Conservation (phyloP, 1,140 invertebrate species). For the Drosophila baimaii region DNA sequence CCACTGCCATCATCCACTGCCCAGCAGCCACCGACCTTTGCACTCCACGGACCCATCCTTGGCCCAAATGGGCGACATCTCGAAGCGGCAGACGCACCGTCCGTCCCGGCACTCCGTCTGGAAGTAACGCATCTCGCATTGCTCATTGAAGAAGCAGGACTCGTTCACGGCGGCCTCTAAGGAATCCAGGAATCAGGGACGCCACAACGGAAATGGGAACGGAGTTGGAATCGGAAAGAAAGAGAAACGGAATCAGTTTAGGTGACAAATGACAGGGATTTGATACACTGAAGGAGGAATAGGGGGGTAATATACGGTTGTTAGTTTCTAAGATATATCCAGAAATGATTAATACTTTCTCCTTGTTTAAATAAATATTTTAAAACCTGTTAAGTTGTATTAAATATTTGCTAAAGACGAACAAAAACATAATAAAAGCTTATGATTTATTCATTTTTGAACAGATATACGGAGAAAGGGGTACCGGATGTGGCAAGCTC, state of each 20-base stretch:
- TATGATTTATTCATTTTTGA: not conserved
- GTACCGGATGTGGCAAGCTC: not conserved
- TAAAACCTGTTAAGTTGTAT: not conserved
- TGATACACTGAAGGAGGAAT: not conserved
- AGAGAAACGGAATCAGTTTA: slow-evolving; percentile 32
- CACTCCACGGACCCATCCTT: slow-evolving; percentile 89
- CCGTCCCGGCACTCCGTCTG: slow-evolving; percentile 92
- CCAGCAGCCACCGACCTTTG: slow-evolving; percentile 86
- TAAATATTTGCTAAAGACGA: not conserved
- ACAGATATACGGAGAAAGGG: not conserved
- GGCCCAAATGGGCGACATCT: slow-evolving; percentile 88
- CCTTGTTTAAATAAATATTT: not conserved
- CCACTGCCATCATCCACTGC: slow-evolving; percentile 2
- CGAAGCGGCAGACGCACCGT: slow-evolving; percentile 90
- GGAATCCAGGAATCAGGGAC: not conserved
- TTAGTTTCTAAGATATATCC: not conserved
- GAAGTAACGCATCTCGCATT: slow-evolving; percentile 89
- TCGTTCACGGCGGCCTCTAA: slow-evolving; percentile 91
- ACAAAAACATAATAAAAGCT: not conserved
- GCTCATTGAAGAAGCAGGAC: slow-evolving; percentile 91
- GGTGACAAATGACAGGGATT: slow-evolving; percentile 33
- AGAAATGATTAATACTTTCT: not conserved
- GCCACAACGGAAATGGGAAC: not conserved
- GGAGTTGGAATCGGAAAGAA: not conserved
- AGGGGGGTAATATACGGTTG: not conserved